Conservation (phyloP, 2,888 invertebrate species). For the Timema cristinae region DNA sequence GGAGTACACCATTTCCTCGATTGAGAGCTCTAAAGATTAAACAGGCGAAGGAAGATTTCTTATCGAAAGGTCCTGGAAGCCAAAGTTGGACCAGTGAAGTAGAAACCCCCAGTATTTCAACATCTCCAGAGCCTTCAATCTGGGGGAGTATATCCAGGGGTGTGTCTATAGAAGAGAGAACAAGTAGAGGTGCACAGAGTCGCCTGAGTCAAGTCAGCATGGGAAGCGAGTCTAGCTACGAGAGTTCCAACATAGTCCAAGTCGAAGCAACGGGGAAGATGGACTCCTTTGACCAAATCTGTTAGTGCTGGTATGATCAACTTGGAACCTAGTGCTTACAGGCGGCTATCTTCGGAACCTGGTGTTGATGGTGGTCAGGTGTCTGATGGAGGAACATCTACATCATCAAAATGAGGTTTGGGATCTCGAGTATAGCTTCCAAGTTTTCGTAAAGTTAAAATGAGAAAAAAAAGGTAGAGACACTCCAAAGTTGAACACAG, state of each 20-base stretch:
- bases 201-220: constrained; percentile 52
- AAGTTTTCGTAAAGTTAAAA: constrained; percentile 57
- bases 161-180: background rate
- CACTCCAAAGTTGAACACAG: constrained; percentile 52
- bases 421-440: constrained; percentile 55
- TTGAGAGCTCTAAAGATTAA: constrained; percentile 57
- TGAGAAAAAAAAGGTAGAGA: constrained; percentile 46
- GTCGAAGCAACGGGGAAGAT: constrained; percentile 23
- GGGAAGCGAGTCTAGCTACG: constrained; percentile 55
- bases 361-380: background rate
- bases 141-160: no score
- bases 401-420: constrained; percentile 40
- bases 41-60: constrained; percentile 68
- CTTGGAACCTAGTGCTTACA: constrained; percentile 58
- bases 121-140: constrained; percentile 17
- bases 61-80: constrained; percentile 48
- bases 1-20: constrained; percentile 26
- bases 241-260: constrained; percentile 43
- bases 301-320: constrained; percentile 77
- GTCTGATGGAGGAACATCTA: background rate
- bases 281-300: constrained; percentile 56
- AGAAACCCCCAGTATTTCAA: constrained; percentile 24
- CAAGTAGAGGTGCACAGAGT: background rate
- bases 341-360: constrained; percentile 48
- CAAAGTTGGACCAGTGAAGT: constrained; percentile 31